Evolutionary conservation across 1,140 invertebrate species (phyloP), one percentile per base, ranked within the genome.

Genomic region (Oedothorax gibbosus): DNA sequence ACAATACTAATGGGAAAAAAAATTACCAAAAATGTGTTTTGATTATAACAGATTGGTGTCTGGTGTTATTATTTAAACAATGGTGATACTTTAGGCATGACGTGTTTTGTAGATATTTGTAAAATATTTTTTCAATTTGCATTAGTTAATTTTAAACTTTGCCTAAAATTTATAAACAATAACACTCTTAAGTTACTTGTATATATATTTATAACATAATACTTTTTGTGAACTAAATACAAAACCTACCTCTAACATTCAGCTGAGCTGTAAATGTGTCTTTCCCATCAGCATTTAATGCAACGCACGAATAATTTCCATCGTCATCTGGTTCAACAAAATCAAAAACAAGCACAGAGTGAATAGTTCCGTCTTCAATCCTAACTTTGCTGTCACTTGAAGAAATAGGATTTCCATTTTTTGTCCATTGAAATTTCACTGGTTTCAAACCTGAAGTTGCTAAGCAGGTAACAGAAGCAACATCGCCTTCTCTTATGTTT

Each of bases 341-440:
- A 85, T 94, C 93, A 83, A 97, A 96, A 54, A 93, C 93, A 81
- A 98, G 90, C 87, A 95, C 91, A 83, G 89, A 90, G 57, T 88
- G 89, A 79, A 88, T 56, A n/a, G 80, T 56, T 53, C 76, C 79
- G 20, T 72, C 60, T 8, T 65, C 50, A 0, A 86, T 69, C 15
- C 71, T 64, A 14, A 60, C 76, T 9, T 72, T 21, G 20, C 15
- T 49, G 50, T 69, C n/a, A 14, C 10, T 20, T 20, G 20, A 9
- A 15, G 51, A 64, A 68, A 73, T 14, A 0, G 35, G 68, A 8
- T 80, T 18, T 15, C 75, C 75, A 56, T 85, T 64, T 80, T 85
- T 80, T 1, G 18, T 7, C 84, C 84, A 85, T 50, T 62, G 66
- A 35, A 85, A 80, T 20, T 51, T 73, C 2, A 79, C 20, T 11